phyloP scores from a whole-genome alignment of 2,888 invertebrate species.

The Clivina fossor region DNA sequence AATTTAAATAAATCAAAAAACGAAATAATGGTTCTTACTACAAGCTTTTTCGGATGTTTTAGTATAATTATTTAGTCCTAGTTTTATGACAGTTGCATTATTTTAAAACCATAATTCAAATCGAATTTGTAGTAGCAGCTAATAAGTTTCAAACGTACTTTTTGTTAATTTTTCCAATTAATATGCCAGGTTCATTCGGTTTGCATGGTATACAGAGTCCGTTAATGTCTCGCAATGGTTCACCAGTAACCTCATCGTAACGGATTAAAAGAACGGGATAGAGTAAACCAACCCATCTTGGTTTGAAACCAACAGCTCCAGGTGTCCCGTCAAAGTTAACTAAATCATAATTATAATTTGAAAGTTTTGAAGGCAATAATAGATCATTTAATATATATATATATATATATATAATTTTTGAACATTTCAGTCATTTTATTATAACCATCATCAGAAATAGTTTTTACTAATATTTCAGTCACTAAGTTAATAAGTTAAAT shows the following conservation, averaged over 20 bases:
- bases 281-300: slow-evolving; percentile 58
- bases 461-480: too few species aligned
- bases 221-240: slow-evolving; percentile 67
- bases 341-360: slow-evolving; percentile 54
- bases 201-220: slow-evolving; percentile 79
- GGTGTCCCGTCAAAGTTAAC: slow-evolving; percentile 88
- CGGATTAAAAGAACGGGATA: slow-evolving; percentile 71
- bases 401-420: too few species aligned
- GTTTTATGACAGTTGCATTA: background rate
- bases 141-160: slow-evolving; percentile 52
- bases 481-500: too few species aligned
- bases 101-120: background rate
- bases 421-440: too few species aligned
- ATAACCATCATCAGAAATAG: too few species aligned
- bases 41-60: background rate
- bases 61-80: background rate
- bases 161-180: slow-evolving; percentile 71
- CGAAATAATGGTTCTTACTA: too few species aligned
- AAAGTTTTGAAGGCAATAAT: too few species aligned
- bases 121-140: slow-evolving; percentile 58
- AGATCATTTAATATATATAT: too few species aligned
- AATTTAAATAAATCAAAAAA: too few species aligned
- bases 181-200: slow-evolving; percentile 82
- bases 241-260: slow-evolving; percentile 69
- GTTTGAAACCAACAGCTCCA: slow-evolving; percentile 91